Evolutionary conservation across 2,888 invertebrate genomes (phyloP), one percentile per base, ranked within the genome.

Genomic region (Protophormia terraenovae): DNA sequence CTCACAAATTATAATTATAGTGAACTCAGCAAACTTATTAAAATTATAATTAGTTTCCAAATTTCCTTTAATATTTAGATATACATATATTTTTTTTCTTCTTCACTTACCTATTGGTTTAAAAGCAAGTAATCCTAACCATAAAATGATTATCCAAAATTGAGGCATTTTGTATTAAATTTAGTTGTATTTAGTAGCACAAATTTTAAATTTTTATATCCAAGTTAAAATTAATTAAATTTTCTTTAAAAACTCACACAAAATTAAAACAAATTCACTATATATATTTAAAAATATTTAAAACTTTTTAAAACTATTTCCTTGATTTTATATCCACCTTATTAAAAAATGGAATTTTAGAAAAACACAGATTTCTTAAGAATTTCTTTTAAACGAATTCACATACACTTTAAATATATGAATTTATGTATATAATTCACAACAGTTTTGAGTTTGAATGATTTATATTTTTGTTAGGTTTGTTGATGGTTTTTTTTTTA

Each of bases 131-230:
- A 92, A 90, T 92, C 91, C 92, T 87, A 92, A 87, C 87, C 89
- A 90, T 88, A 92, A 88, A 87, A 90, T 89, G 89, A 90, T 90
- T 92, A 92, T 92, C 92, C 92, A 92, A 90, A 90, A 88, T 87
- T 89, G 89, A 90, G 89, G 90, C 92, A 92, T 92, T 87, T 89
- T 90, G 86, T 73, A 78, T 75, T 86, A 1, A 38, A 29, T 71
- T n/a, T 64, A 67, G 69, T 27, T 86, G 76, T 79, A 69, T 77
- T 41, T 71, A 10, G 10, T 24, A 45, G 24, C 3, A 8, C 2
- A 14, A 14, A 16, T 29, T 62, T 22, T 3, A 73, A 72, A 53
- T 19, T 14, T 62, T 32, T 32, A 22, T 75, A 29, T 19, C n/a
- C n/a, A n/a, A n/a, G n/a, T 50, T 35, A 22, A 16, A 22, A 38